phyloP scores from a whole-genome alignment of 2,797 vertebrate genomes.

The Sebastes hubbsi region DNA sequence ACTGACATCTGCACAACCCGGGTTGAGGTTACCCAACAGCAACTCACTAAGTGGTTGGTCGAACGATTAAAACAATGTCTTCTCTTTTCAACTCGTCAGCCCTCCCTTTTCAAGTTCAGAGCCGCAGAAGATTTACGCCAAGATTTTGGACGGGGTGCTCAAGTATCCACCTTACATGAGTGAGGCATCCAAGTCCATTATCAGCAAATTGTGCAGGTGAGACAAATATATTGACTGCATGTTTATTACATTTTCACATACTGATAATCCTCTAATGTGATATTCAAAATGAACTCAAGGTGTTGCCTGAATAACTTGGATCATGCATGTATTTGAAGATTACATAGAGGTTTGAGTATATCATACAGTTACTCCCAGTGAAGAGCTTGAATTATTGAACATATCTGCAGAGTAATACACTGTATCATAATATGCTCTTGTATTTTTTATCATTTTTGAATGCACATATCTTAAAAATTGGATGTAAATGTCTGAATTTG shows the following conservation, averaged over 20 bases:
- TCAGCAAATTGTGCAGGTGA: conserved; percentile 87
- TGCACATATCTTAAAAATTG: neutral
- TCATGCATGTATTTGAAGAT: neutral
- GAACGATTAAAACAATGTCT: neutral
- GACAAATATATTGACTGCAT: neutral
- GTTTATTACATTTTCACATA: neutral
- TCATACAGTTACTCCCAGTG: neutral
- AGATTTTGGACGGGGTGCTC: conserved; percentile 83
- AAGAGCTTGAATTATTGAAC: conserved; percentile 1
- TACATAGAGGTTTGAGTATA: neutral
- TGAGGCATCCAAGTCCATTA: conserved; percentile 84
- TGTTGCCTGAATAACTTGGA: neutral
- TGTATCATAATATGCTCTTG: neutral
- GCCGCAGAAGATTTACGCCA: conserved; percentile 86
- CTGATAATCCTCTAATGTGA: neutral
- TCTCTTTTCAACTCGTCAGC: conserved; percentile 54
- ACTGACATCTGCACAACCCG: neutral
- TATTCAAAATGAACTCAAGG: neutral
- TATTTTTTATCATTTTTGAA: neutral
- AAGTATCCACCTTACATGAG: conserved; percentile 82
- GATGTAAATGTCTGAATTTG: neutral
- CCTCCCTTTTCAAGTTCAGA: conserved; percentile 87
- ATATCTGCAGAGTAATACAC: neutral
- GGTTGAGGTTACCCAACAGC: neutral
- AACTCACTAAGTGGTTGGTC: neutral